phyloP scores from a whole-genome alignment of 2,888 invertebrate genomes.

The Chrysolina haemoptera region DNA sequence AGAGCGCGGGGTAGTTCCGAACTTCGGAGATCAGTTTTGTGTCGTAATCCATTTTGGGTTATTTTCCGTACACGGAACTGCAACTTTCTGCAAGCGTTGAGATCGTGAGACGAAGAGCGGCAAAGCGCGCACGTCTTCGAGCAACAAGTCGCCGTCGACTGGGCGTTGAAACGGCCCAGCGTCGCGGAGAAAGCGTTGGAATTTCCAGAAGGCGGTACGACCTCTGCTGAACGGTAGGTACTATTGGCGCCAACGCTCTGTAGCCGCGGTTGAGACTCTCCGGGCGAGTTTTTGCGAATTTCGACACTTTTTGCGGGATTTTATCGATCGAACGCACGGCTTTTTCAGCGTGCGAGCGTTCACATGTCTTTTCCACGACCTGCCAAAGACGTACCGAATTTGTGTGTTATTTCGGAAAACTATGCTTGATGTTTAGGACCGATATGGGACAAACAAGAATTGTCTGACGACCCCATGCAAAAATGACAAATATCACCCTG shows the following conservation, averaged over 20 bases:
- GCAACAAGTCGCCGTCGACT: conserved; percentile 8
- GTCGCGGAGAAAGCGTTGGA: conserved; percentile 23
- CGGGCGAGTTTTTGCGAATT: conserved; percentile 4
- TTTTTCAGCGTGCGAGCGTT: neutral
- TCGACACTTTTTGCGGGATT: conserved; percentile 2
- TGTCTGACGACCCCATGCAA: too few species aligned
- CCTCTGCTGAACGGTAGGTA: conserved; percentile 7
- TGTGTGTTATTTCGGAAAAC: too few species aligned
- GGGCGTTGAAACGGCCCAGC: conserved; percentile 18
- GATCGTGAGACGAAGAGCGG: conserved; percentile 7
- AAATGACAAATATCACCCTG: too few species aligned
- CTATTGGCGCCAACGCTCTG: conserved; percentile 26
- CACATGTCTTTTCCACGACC: too few species aligned
- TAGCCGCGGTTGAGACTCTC: neutral
- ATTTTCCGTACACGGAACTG: neutral
- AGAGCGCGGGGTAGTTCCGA: conserved; percentile 45
- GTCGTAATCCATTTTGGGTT: conserved; percentile 46
- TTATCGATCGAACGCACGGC: neutral
- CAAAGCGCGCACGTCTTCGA: conserved; percentile 18
- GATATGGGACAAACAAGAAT: too few species aligned
- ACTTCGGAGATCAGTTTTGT: conserved; percentile 44
- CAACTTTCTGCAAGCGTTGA: neutral
- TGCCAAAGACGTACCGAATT: too few species aligned
- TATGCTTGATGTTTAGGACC: too few species aligned
- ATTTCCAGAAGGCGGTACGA: conserved; percentile 24